phyloP scores from a whole-genome alignment of 2,888 invertebrate species.

The Ethmia dodecea region DNA sequence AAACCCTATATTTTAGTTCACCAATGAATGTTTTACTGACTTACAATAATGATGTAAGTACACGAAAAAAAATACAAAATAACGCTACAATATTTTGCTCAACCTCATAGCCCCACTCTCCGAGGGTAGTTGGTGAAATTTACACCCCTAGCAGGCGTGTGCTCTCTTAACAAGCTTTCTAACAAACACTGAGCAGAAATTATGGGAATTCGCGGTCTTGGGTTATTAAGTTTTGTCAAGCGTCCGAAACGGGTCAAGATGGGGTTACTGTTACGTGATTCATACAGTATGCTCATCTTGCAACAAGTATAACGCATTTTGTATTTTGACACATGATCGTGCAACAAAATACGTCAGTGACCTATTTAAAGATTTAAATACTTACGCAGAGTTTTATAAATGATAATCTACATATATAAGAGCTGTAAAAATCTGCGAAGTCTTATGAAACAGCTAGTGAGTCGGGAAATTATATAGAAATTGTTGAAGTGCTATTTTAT shows the following conservation, averaged over 20 bases:
- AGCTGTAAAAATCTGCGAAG: too few species aligned
- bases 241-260: not conserved
- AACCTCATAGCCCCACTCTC: conserved; percentile 32
- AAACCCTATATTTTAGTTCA: too few species aligned
- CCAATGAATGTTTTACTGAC: too few species aligned
- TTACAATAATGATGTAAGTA: too few species aligned
- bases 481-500: too few species aligned
- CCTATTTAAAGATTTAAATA: not conserved
- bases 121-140: conserved; percentile 55
- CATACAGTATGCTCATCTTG: not conserved
- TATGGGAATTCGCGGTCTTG: conserved; percentile 38
- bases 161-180: conserved; percentile 65
- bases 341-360: not conserved
- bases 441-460: too few species aligned
- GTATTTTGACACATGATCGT: not conserved
- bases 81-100: too few species aligned
- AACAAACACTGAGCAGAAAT: conserved; percentile 62
- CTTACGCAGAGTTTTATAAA: too few species aligned
- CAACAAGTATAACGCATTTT: not conserved
- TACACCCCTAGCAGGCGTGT: conserved; percentile 53
- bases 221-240: conserved; percentile 30
- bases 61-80: too few species aligned
- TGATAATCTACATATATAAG: too few species aligned
- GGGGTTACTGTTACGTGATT: not conserved
- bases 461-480: too few species aligned